These are phyloP conservation scores for Climacteris rufus DNA, from an alignment of 2,113 vertebrate species.

Conservation along the genomic window DNA sequence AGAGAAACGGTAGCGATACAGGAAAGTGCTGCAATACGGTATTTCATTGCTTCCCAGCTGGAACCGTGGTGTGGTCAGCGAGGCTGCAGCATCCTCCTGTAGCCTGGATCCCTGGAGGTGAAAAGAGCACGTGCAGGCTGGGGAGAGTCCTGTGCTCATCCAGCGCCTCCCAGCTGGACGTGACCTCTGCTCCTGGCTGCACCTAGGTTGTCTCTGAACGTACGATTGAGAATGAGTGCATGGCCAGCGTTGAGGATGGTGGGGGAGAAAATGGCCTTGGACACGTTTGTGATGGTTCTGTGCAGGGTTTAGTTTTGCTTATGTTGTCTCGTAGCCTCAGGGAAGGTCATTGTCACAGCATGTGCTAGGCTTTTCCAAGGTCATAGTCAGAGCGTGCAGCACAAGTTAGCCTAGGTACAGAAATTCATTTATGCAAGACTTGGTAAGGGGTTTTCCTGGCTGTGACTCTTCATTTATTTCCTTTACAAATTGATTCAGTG, in stretches of 20 bases:
- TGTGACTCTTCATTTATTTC: background rate
- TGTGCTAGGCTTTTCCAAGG: background rate
- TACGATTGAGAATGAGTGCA: background rate
- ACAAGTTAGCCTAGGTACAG: background rate
- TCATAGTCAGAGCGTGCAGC: background rate
- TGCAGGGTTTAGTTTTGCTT: background rate
- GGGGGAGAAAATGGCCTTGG: fast-evolving
- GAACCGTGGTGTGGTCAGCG: background rate
- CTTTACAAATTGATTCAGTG: background rate
- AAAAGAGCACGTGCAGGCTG: background rate
- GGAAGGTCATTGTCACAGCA: background rate
- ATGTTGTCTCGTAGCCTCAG: background rate
- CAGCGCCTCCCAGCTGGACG: background rate
- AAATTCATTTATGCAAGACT: background rate
- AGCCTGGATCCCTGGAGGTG: background rate
- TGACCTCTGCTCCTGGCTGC: background rate
- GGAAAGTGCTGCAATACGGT: background rate
- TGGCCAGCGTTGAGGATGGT: background rate
- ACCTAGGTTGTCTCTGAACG: background rate
- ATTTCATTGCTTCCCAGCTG: fast-evolving
- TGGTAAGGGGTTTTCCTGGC: background rate
- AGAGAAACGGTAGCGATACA: fast-evolving
- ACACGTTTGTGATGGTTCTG: background rate
- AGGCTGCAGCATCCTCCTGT: background rate
- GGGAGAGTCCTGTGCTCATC: background rate